Conservation (phyloP, 2,113 vertebrate species). For the Epinephelus cyanopodus region DNA sequence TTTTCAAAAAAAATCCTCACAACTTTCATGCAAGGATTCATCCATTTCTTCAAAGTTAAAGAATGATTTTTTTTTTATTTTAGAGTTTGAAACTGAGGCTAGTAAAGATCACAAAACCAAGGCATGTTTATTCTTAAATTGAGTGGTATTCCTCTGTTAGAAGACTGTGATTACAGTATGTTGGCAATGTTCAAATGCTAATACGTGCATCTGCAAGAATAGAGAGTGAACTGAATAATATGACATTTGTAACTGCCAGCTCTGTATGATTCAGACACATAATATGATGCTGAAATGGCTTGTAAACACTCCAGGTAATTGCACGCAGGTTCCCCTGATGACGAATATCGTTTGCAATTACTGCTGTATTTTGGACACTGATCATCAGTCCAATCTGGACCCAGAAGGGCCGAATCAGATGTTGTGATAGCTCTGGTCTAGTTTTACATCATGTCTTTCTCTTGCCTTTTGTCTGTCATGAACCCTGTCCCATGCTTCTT, state of each 20-base stretch:
- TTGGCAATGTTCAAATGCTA: conserved; percentile 16
- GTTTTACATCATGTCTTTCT: background rate
- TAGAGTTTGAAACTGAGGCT: background rate
- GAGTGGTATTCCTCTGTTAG: conserved; percentile 54
- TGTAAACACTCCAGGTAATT: conserved; percentile 66
- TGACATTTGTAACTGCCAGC: conserved; percentile 1
- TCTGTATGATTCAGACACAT: conserved; percentile 27
- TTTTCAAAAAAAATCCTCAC: background rate
- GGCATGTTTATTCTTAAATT: conserved; percentile 13
- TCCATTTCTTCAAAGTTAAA: background rate
- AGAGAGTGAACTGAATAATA: conserved; percentile 1
- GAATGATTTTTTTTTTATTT: background rate
- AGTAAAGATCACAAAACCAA: background rate
- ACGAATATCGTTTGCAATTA: conserved; percentile 51
- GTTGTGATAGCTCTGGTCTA: background rate
- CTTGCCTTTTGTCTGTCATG: background rate
- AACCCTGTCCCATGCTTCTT: conserved; percentile 4
- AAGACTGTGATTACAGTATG: conserved; percentile 16
- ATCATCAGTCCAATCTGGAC: conserved; percentile 37
- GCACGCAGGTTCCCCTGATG: conserved; percentile 54
- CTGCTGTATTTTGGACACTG: conserved; percentile 55
- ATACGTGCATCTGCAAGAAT: background rate
- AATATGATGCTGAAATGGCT: conserved; percentile 53
- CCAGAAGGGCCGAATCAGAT: background rate
- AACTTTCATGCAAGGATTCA: background rate